phyloP scores from a whole-genome alignment of 2,797 vertebrate genomes.

The Moxostoma hubbsi region DNA sequence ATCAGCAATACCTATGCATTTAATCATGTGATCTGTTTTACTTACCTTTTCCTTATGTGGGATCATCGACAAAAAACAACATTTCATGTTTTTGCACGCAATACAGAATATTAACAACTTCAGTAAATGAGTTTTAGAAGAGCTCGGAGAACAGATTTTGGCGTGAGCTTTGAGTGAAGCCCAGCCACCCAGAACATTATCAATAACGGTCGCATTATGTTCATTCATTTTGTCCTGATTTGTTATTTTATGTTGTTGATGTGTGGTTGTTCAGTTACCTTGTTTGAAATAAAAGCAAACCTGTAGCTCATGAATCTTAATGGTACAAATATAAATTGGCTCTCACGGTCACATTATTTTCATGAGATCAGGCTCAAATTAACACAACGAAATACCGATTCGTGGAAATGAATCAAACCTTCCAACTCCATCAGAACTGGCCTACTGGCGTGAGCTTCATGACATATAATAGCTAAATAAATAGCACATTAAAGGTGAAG shows the following conservation, averaged over 20 bases:
- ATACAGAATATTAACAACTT: constrained; percentile 33
- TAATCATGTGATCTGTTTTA: constrained; percentile 63
- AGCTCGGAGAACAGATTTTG: constrained; percentile 16
- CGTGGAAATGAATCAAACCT: not conserved
- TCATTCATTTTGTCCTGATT: constrained; percentile 59
- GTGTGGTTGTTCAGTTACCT: constrained; percentile 75
- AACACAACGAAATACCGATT: not conserved
- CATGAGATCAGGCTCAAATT: too few species aligned
- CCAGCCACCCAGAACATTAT: constrained; percentile 63
- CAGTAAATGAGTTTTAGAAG: constrained; percentile 34
- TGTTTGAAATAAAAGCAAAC: constrained; percentile 75
- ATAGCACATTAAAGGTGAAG: too few species aligned
- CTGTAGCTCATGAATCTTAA: constrained; percentile 62
- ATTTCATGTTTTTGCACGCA: constrained; percentile 74
- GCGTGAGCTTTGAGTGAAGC: constrained; percentile 61
- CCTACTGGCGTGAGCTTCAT: not conserved
- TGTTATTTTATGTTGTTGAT: constrained; percentile 69
- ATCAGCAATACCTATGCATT: constrained; percentile 71
- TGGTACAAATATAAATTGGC: not conserved
- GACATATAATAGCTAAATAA: too few species aligned
- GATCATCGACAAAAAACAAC: constrained; percentile 56
- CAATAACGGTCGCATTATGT: constrained; percentile 30
- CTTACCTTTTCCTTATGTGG: constrained; percentile 55
- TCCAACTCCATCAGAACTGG: not conserved
- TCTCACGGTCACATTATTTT: not conserved